Evolutionary conservation across 2,888 invertebrate species (phyloP), one percentile per base, ranked within the genome.

Genomic region (Anoncus sp.): DNA sequence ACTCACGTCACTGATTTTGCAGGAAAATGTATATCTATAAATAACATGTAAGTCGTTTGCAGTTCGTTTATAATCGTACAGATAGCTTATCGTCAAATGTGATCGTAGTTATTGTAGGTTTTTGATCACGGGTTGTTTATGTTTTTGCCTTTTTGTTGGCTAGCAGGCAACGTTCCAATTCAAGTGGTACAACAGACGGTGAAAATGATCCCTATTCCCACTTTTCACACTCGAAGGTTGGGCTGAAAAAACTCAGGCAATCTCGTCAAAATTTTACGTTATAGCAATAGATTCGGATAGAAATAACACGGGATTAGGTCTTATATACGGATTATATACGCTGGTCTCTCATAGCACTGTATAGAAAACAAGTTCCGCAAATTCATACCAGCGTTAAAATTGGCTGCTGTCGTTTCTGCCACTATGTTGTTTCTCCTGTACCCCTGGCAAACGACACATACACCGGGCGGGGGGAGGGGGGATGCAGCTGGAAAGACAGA

Each of bases 401-500:
- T 57, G 47, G 47, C 35, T 47, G 35, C 22, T 47, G 22, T 31
- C 7, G 45, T 47, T 3, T 10, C 27, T 22, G 45, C 20, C 45
- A 45, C 3, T 18, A 53, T 40, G 14, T 27, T 38, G 40, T 53
- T 59, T 10, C 59, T 20, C 20, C 31, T 43, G 59, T 51, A 51
- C 20, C 43, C 16, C 18, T 40, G 43, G 59, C 31, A 66, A 66
- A 66, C 31, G 27, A 43, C 57, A 57, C 7, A 22, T 40, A 40
- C 53, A 16, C 12, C 31, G 49, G 20, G 16, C 2, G 9, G 27
- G 10, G 16, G 31, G 1, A 16, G 53, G 18, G 35, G 94, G n/a
- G 22, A 45, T 45, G 59, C 27, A 76, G 77, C 43, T 51, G 22
- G 24, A 35, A 47, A 55, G 62, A 75, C 43, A 38, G 27, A 70